Evolutionary conservation across 2,113 vertebrate genomes (phyloP), one percentile per base, ranked within the genome.

Genomic region (Sceloporus undulatus): DNA sequence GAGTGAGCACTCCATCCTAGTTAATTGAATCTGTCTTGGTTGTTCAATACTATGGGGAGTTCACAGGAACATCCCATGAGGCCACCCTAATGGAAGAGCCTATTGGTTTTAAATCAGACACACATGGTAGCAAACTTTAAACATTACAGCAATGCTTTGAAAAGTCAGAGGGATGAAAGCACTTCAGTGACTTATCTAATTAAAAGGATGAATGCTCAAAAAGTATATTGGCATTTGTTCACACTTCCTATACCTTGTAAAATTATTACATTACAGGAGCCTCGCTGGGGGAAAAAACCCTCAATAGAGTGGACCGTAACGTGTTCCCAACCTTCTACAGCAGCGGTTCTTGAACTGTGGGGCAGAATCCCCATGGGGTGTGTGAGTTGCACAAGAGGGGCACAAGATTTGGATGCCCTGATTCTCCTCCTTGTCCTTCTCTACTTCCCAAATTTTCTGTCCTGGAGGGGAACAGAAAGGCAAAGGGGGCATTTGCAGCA

Each of bases 11-110:
- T 89, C 4, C 1, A 73, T 93, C 83, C 85, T 77, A 91, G 76
- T 93, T 93, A 87, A 87, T 84, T 94, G 91, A 94, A 94, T 89
- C 85, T 82, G 25, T 76, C 89, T 81, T 85, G 56, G 65, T 71
- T 90, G 5, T 85, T 88, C 80, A 65, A 77, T 68, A 77, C 62
- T 85, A 62, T 23, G 85, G 90, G 65, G 56, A 74, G 79, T 92
- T 93, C 84, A 84, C 0, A 54, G 73, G 82, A 75, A 93, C 14
- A 1, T 91, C 21, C 13, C 10, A 85, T 56, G 89, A 93, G 89
- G 82, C 0, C 2, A 85, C 2, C 9, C 13, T 74, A 40, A 7
- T 16, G 90, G 76, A 71, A 92, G 11, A 78, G 92, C 42, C 18
- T 91, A 80, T 88, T 59, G 54, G 80, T 27, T 91, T 92, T 66